phyloP scores from a whole-genome alignment of 1,140 invertebrate genomes.

The Drosophila sucinea region DNA sequence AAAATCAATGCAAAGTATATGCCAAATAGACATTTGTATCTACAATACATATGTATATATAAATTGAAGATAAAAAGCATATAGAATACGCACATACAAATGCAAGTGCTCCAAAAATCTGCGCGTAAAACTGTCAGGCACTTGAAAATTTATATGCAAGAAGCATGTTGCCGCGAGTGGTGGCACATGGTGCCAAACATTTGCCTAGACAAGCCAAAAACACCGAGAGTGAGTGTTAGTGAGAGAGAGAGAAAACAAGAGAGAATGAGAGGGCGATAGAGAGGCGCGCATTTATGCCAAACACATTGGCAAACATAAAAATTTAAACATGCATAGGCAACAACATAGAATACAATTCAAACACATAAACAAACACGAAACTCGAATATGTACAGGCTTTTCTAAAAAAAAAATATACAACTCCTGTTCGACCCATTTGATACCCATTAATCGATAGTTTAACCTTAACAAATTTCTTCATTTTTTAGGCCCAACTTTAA shows the following conservation, averaged over 20 bases:
- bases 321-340: slow-evolving; percentile 80
- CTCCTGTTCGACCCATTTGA: background rate
- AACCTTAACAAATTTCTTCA: no score
- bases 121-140: slow-evolving; percentile 42
- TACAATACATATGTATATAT: background rate
- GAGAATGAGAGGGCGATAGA: slow-evolving; percentile 2
- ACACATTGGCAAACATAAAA: slow-evolving; percentile 80
- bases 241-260: background rate
- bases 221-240: slow-evolving; percentile 4
- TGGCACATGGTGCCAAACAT: slow-evolving; percentile 71
- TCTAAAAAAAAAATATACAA: slow-evolving; percentile 10
- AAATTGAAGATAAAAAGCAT: slow-evolving; percentile 11
- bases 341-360: slow-evolving; percentile 65
- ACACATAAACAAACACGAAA: slow-evolving; percentile 46
- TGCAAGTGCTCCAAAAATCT: slow-evolving; percentile 30
- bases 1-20: slow-evolving; percentile 11
- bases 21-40: background rate
- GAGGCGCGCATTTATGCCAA: slow-evolving; percentile 65
- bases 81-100: slow-evolving; percentile 4
- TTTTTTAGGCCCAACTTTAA: no score
- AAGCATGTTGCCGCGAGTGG: slow-evolving; percentile 67
- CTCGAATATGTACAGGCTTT: slow-evolving; percentile 39
- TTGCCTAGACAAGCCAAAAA: slow-evolving; percentile 54
- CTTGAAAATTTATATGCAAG: slow-evolving; percentile 70
- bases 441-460: background rate